These are phyloP conservation scores for Paramormyrops hopkinsi DNA, from an alignment of 2,797 vertebrate species.

Conservation along the genomic window DNA sequence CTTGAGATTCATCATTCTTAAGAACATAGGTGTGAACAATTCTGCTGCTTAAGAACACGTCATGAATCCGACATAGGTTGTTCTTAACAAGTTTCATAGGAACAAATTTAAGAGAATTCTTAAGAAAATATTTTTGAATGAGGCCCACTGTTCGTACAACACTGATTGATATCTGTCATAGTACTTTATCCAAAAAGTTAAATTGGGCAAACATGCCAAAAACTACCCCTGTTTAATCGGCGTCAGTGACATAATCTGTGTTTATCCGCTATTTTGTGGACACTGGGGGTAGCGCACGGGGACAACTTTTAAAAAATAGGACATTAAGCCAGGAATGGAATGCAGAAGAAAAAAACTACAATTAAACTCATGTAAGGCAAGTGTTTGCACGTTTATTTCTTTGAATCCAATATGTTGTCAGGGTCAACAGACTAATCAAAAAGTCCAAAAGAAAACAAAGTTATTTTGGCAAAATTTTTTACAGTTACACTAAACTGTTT, in stretches of 20 bases:
- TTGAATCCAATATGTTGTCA: background rate
- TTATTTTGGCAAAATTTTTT: background rate
- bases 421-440: background rate
- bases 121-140: too few species aligned
- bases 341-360: background rate
- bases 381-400: background rate
- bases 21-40: too few species aligned
- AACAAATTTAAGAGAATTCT: too few species aligned
- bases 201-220: background rate
- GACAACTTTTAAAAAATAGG: background rate
- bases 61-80: too few species aligned
- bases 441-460: background rate
- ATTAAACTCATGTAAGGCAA: background rate
- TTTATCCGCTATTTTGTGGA: background rate
- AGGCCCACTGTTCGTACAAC: background rate
- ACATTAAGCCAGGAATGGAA: background rate
- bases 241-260: background rate
- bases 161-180: background rate
- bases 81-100: too few species aligned
- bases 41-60: too few species aligned
- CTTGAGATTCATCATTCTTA: too few species aligned
- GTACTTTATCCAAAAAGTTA: background rate
- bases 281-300: background rate
- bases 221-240: background rate
- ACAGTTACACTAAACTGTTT: background rate